A percentile compares a stretch with the other conserved stretches of the same genome.
These are phyloP conservation scores for Thunnus thynnus DNA, from an alignment of 2,113 vertebrate species.

Conservation along the genomic window DNA sequence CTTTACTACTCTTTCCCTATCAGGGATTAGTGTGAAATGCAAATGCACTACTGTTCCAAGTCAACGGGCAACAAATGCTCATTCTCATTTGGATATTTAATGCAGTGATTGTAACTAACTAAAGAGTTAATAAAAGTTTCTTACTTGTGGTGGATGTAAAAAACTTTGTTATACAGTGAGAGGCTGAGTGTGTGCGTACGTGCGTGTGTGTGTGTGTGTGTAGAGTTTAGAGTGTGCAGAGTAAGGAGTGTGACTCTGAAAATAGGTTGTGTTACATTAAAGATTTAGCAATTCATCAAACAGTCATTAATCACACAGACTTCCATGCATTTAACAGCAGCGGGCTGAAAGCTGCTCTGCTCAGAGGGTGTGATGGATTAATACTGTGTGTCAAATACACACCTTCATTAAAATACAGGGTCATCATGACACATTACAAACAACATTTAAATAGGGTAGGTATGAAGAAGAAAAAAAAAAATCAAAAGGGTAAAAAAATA, in stretches of 20 bases:
- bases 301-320: constrained; percentile 22
- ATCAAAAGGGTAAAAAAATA: too few species aligned
- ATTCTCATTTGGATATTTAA: too few species aligned
- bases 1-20: too few species aligned
- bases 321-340: constrained; percentile 2
- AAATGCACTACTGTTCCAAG: too few species aligned
- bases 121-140: too few species aligned
- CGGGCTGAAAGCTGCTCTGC: not conserved
- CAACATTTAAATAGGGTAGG: too few species aligned
- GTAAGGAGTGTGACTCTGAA: not conserved
- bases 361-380: not conserved
- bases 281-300: constrained; percentile 23
- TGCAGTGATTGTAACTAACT: too few species aligned
- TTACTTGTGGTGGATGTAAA: too few species aligned
- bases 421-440: not conserved
- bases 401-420: not conserved
- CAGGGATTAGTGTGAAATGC: too few species aligned
- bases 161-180: too few species aligned
- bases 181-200: too few species aligned
- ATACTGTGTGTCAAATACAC: not conserved
- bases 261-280: constrained; percentile 15
- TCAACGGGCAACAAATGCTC: too few species aligned
- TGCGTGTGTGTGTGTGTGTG: not conserved
- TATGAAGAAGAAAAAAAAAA: not conserved
- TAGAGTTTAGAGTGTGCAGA: not conserved